Base-by-base conservation (phyloP, 2,797 vertebrate species). In the Squalus acanthias region DNA sequence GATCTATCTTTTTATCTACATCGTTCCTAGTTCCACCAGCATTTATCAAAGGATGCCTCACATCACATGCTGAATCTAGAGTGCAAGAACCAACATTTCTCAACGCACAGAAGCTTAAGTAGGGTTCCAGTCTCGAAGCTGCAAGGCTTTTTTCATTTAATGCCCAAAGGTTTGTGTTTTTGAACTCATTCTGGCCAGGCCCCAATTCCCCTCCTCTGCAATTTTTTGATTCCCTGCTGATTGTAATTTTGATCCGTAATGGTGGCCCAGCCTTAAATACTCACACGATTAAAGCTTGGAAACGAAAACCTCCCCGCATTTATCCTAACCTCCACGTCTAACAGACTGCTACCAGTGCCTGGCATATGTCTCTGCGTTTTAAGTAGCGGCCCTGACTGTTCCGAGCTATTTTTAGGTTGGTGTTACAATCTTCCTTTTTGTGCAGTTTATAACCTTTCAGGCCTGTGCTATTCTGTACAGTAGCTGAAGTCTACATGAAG, bases 371-470 rank as follows among this genome's bases (percentile, higher is more conserved):
- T 76, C 26, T 33, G 70, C 12, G 50, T 4, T 22, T 69, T 95
- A 76, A 76, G 33, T 95, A 60, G 57, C 70, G 50, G 57, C 15
- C 93, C 69, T 95, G 94, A 57, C 94, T 95, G 69, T 60, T 53
- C 94, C 12, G 46, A n/a, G 69, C 94, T 76, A 95, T 74, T 57
- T 95, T 95, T 95, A 74, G 94, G 26, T 76, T 46, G n/a, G 46
- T 57, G 29, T 72, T 76, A 70, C 72, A 57, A 33, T 74, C 94
- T 74, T 76, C 94, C 50, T 74, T 95, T 95, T 95, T 20, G 13
- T 74, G 70, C 50, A 57, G 94, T 72, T 76, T 74, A 60, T 76
- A 95, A 95, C 94, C 70, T 95, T 95, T 95, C 70, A 33, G 94
- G 46, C 94, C 50, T 57, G 69, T 53, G 39, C 3, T 50, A 95